Conservation (phyloP, 1,140 invertebrate species). For the Halyomorpha halys region DNA sequence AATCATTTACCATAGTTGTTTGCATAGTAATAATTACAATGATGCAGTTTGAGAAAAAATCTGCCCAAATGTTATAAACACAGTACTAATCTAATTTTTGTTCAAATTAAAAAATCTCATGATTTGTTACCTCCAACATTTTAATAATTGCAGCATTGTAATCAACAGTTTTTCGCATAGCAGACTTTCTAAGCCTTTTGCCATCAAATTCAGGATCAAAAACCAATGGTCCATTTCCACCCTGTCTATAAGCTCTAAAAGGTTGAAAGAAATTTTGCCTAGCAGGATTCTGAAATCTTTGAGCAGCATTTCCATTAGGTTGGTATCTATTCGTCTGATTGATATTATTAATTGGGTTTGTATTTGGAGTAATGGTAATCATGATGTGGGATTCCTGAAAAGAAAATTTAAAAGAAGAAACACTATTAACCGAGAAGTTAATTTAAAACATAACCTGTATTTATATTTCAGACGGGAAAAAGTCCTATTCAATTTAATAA, state of each 20-base stretch:
- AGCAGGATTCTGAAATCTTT: conserved; percentile 26
- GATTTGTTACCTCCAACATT: conserved; percentile 59
- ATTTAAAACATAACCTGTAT: too few species aligned
- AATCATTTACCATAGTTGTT: too few species aligned
- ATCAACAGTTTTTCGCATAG: conserved; percentile 95
- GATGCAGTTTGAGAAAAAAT: too few species aligned
- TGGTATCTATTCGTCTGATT: conserved; percentile 23
- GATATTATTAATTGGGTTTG: conserved; percentile 19
- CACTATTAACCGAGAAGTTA: too few species aligned
- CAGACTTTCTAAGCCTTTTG: conserved; percentile 87
- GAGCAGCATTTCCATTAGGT: conserved; percentile 15
- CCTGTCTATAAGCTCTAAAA: conserved; percentile 29
- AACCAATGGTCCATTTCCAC: conserved; percentile 24
- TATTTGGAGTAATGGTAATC: conserved; percentile 31
- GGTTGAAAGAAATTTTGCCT: conserved; percentile 30
- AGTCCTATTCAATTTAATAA: too few species aligned
- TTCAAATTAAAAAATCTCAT: too few species aligned
- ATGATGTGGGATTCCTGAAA: conserved; percentile 18
- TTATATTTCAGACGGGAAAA: too few species aligned
- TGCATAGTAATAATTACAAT: too few species aligned
- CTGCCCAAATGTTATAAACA: too few species aligned
- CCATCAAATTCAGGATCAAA: conserved; percentile 73
- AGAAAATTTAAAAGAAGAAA: too few species aligned
- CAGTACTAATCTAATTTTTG: too few species aligned
- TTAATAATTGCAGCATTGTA: conserved; percentile 95